Evolutionary conservation across 64 coral and sea anemone genomes (phyloP).

Genomic region (Orbicella faveolata): DNA sequence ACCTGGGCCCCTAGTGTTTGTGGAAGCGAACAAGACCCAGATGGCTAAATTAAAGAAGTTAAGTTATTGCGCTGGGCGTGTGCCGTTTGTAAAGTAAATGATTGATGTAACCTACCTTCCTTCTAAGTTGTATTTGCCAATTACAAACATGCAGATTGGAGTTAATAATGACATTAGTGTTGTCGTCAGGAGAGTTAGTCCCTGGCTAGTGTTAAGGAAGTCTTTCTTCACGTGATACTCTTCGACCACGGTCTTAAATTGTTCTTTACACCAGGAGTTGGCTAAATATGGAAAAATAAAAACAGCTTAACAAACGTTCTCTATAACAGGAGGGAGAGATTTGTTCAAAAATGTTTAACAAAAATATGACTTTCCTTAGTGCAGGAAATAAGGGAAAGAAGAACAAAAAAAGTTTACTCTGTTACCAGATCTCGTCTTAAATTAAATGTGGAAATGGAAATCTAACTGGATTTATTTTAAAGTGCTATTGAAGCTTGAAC

Average conservation of each 20-base stretch:
- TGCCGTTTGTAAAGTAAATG: neutral
- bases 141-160: conserved; percentile 15
- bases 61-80: no score
- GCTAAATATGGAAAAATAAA: neutral
- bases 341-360: no score
- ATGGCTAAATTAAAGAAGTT: no score
- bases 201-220: neutral
- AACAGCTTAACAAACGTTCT: neutral
- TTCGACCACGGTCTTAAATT: neutral
- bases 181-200: neutral
- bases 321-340: neutral
- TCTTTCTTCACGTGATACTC: neutral
- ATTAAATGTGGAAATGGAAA: no score
- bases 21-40: no score
- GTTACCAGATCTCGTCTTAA: no score
- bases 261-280: conserved; percentile 5
- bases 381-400: no score
- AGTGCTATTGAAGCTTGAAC: no score
- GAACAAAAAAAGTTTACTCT: no score
- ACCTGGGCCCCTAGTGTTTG: no score
- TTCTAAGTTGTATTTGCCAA: conserved; percentile 31
- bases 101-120: neutral
- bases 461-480: no score
- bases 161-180: neutral
- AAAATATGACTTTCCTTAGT: no score